Base-by-base conservation (phyloP, 2,113 vertebrate genomes). In the Thunnus thynnus region DNA sequence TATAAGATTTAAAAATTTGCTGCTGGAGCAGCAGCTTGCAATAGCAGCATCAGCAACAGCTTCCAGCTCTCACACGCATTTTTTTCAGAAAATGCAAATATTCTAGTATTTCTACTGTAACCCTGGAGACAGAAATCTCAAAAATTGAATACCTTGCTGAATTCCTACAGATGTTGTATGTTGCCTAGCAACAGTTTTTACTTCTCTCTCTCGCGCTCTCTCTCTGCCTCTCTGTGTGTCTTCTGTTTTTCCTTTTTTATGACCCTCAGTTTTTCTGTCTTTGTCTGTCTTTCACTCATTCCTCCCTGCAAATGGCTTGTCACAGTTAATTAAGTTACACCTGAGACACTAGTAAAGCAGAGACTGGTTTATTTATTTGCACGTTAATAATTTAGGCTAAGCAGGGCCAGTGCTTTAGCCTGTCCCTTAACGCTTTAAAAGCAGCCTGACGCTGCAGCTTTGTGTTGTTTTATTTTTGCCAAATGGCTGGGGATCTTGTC, bases 131-230 rank as follows among this genome's bases (percentile, higher is more conserved):
- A 81, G 90, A 93, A 88, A 88, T 89, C 80, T 93, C 60, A 81
- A 92, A 94, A 95, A 93, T 86, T 83, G 80, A 94, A 89, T 85
- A 94, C 89, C 90, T 93, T 92, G 78, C 92, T 89, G 86, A 93
- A 94, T 91, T 93, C 91, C 81, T 94, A 93, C 93, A 93, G 91
- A 94, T 95, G 93, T 95, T 95, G 86, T 94, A 94, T 94, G 95
- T 95, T 96, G 94, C 94, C 89, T 94, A 95, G 95, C 94, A 95
- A 95, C 94, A 87, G 92, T 94, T 94, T 94, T 84, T 86, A 27
- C 18, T 41, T 58, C 56, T 41, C 36, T 41, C 5, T 9, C 36
- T 41, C 32, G 3, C 32, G 3, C 18, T 41, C 68, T 71, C 55
- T 82, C 67, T 60, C 64, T 84, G 63, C 78, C 76, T 51, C 36